These are phyloP conservation scores for Platichthys flesus DNA, from an alignment of 2,113 vertebrate species.

Conservation along the genomic window DNA sequence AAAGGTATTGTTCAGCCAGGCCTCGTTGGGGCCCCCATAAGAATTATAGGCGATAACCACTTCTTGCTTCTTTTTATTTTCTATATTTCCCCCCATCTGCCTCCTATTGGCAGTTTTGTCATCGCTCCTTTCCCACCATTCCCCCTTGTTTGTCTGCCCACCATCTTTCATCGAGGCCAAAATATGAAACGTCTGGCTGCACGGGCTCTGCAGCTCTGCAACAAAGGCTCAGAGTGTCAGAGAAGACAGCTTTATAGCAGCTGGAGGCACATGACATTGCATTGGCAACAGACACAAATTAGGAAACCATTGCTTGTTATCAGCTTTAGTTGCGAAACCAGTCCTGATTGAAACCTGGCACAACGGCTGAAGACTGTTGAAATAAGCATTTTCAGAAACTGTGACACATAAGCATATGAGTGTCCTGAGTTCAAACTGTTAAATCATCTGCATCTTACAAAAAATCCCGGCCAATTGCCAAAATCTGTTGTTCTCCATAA, in stretches of 20 bases:
- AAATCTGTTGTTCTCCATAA: neutral
- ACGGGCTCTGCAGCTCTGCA: neutral
- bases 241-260: conserved; percentile 23
- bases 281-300: conserved; percentile 22
- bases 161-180: conserved; percentile 23
- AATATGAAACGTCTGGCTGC: conserved; percentile 4
- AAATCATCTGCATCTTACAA: neutral
- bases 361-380: neutral
- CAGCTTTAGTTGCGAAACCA: neutral
- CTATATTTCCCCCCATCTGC: conserved; percentile 7
- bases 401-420: neutral
- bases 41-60: conserved; percentile 43
- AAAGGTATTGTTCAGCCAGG: conserved; percentile 10
- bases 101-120: neutral
- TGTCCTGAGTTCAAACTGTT: no score
- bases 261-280: neutral
- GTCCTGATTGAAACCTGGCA: neutral
- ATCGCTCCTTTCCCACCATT: neutral
- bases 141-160: conserved; percentile 7
- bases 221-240: conserved; percentile 20
- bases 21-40: conserved; percentile 12
- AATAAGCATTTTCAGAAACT: no score
- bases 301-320: conserved; percentile 13
- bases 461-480: neutral
- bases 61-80: neutral